phyloP scores from a whole-genome alignment of 2,797 vertebrate genomes.

The Sphaeramia orbicularis region DNA sequence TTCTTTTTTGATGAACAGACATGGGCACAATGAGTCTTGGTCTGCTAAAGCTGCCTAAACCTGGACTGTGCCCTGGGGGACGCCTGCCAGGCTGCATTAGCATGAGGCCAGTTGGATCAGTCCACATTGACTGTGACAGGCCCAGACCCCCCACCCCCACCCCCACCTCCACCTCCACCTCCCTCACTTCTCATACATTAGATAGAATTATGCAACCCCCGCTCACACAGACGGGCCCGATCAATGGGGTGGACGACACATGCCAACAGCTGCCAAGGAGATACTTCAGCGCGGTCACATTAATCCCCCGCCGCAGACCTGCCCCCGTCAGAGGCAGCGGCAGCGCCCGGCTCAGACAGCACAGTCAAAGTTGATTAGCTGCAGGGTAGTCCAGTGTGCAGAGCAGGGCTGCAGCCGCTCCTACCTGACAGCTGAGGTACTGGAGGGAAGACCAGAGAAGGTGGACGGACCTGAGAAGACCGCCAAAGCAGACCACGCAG shows the following conservation, averaged over 20 bases:
- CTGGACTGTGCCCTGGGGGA: slow-evolving; percentile 66
- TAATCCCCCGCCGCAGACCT: slow-evolving; percentile 64
- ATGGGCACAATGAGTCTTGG: slow-evolving; percentile 72
- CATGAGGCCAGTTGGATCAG: slow-evolving; percentile 71
- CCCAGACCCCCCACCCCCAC: too few species aligned
- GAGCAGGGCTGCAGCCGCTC: too few species aligned
- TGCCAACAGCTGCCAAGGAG: slow-evolving; percentile 77
- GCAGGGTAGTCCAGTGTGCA: slow-evolving; percentile 25
- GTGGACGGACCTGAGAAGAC: too few species aligned
- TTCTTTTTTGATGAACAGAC: slow-evolving; percentile 69
- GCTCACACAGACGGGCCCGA: slow-evolving; percentile 71
- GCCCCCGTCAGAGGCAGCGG: slow-evolving; percentile 56
- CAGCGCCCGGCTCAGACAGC: slow-evolving; percentile 48
- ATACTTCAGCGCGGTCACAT: slow-evolving; percentile 68
- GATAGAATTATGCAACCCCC: slow-evolving; percentile 79
- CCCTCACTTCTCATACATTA: slow-evolving; percentile 79
- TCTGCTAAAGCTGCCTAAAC: slow-evolving; percentile 66
- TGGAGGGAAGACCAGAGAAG: slow-evolving; percentile 5
- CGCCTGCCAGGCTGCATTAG: slow-evolving; percentile 75
- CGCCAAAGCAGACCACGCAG: too few species aligned
- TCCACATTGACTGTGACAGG: slow-evolving; percentile 72
- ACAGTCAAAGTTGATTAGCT: slow-evolving; percentile 70
- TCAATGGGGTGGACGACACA: slow-evolving; percentile 78
- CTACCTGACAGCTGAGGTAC: slow-evolving; percentile 32
- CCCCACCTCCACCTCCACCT: too few species aligned